Percentiles rank a stretch among this genome's conserved stretches.
These are phyloP conservation scores for Halictus quadricinctus DNA, from an alignment of 2,888 invertebrate species.

Conservation along the genomic window DNA sequence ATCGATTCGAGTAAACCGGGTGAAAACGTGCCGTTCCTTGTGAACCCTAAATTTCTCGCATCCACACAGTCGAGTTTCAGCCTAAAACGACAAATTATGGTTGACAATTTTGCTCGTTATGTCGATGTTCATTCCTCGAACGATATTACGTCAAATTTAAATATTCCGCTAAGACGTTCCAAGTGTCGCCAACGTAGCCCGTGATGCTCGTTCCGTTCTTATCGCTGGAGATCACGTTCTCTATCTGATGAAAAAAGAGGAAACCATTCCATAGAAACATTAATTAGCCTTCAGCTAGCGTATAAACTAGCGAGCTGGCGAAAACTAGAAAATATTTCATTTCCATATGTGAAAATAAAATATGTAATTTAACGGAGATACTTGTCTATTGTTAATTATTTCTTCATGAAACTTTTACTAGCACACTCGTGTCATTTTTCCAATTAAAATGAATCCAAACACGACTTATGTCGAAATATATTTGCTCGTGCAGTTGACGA, in stretches of 20 bases:
- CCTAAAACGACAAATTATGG: constrained; percentile 25
- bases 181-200: constrained; percentile 62
- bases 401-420: too few relatives aligned
- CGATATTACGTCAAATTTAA: constrained; percentile 68
- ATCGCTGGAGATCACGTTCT: constrained; percentile 25
- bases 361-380: too few relatives aligned
- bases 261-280: not conserved
- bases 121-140: not conserved
- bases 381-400: too few relatives aligned
- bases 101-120: not conserved
- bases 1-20: constrained; percentile 38
- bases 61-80: constrained; percentile 33
- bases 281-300: not conserved
- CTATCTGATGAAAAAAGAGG: constrained; percentile 29
- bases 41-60: not conserved
- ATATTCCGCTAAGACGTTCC: constrained; percentile 58
- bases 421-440: too few relatives aligned
- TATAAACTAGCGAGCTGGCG: not conserved
- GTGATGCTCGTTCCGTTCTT: constrained; percentile 47
- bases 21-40: not conserved
- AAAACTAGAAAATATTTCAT: not conserved
- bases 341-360: too few relatives aligned
- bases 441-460: too few relatives aligned
- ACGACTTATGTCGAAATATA: too few relatives aligned
- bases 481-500: not conserved